Evolutionary conservation across 2,797 vertebrate species (phyloP), one percentile per base, ranked within the genome.

Genomic region (Rhinoraja longicauda): DNA sequence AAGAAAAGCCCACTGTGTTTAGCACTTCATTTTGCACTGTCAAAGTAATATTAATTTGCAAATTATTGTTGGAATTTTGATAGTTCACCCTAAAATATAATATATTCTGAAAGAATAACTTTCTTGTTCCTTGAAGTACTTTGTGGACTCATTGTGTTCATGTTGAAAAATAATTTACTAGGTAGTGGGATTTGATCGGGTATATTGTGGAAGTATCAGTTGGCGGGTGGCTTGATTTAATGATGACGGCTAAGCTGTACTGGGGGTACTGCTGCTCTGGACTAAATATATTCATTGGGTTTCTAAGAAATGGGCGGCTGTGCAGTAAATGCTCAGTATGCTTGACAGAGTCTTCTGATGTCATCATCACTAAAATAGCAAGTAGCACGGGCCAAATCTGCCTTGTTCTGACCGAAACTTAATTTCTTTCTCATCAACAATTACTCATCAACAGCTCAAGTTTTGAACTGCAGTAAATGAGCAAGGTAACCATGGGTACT

Each of bases 371-470:
- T 73, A 73, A 73, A 91, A 36, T 91, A 91, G 70, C 67, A 91
- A 91, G 39, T 73, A 91, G 64, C 90, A 73, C 70, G 24, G 90
- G 90, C 90, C 88, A 91, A 91, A 73, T 21, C 90, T 91, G 90
- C 39, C 90, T 73, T 91, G 70, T 91, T 91, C 90, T 91, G 70
- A 91, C 90, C 39, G 70, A 91, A 91, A 91, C 67, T 91, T 91
- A 91, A 91, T 91, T 91, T 91, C 67, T 91, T 91, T 91, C 90
- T 39, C 90, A 91, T 91, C 72, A 73, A 73, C 90, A 91, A 91
- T 91, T 91, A 73, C 90, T n/a, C n/a, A n/a, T n/a, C n/a, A n/a
- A n/a, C n/a, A n/a, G n/a, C 36, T 73, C 90, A 91, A 91, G 90
- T 91, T 91, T 91, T 53, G 36, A 91, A 73, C 90, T 91, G 90